Percentiles rank a stretch among this genome's conserved stretches.
These are phyloP conservation scores for Plagodis pulveraria DNA, from an alignment of 2,888 invertebrate genomes.

Conservation along the genomic window DNA sequence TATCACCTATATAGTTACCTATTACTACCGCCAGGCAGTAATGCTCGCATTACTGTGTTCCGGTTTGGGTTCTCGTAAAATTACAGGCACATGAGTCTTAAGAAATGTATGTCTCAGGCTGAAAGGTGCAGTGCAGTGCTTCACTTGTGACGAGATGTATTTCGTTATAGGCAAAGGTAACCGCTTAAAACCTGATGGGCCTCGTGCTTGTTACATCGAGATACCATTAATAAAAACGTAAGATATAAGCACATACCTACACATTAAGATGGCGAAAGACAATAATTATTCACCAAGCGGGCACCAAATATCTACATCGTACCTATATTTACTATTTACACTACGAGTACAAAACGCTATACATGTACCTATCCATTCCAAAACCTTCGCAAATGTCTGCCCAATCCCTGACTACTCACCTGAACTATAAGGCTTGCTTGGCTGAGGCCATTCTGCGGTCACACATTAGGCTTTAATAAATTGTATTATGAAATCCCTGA, in stretches of 20 bases:
- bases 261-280: slow-evolving; percentile 42
- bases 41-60: too few relatives aligned
- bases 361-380: slow-evolving; percentile 18
- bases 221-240: not conserved
- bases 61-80: too few relatives aligned
- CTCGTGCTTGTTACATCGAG: too few relatives aligned
- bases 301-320: slow-evolving; percentile 36
- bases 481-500: not conserved
- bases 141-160: too few relatives aligned
- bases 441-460: slow-evolving; percentile 60
- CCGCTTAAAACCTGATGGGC: too few relatives aligned
- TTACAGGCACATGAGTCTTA: too few relatives aligned
- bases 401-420: slow-evolving; percentile 43
- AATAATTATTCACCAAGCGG: slow-evolving; percentile 52
- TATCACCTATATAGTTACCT: too few relatives aligned
- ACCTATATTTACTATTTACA: slow-evolving; percentile 48
- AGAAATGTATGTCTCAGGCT: too few relatives aligned
- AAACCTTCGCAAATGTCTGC: slow-evolving; percentile 11
- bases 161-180: too few relatives aligned
- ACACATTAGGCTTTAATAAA: slow-evolving; percentile 37
- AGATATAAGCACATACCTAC: not conserved
- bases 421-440: slow-evolving; percentile 71
- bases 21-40: too few relatives aligned
- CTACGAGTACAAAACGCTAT: slow-evolving; percentile 58
- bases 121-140: too few relatives aligned